phyloP scores from a whole-genome alignment of 2,888 invertebrate species.

The Ornithoptera priamus region DNA sequence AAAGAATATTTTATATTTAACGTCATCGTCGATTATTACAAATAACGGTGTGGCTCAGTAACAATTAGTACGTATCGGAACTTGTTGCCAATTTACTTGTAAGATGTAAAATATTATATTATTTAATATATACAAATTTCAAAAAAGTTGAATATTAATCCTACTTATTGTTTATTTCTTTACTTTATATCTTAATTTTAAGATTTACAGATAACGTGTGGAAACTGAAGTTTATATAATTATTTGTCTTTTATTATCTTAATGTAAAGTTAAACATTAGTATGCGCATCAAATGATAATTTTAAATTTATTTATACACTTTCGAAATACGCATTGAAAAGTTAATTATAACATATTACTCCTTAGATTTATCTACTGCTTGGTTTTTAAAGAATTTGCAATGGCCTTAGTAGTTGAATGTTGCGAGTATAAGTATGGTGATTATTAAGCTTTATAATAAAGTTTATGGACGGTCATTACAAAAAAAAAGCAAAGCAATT shows the following conservation, averaged over 20 bases:
- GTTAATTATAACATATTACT: not conserved
- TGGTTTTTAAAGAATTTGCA: not conserved
- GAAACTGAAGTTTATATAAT: not conserved
- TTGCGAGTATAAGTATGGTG: not conserved
- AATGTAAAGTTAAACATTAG: slow-evolving; percentile 5
- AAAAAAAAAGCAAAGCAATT: not conserved
- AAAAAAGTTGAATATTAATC: not conserved
- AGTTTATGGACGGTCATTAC: not conserved
- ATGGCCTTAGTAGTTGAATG: not conserved
- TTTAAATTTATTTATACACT: not conserved
- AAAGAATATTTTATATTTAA: not conserved
- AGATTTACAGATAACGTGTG: no score
- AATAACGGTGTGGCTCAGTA: not conserved
- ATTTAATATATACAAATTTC: not conserved
- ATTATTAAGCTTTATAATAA: not conserved
- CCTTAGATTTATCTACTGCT: not conserved
- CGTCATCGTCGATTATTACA: not conserved
- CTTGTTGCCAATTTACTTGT: not conserved
- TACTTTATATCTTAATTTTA: not conserved
- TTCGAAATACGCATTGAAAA: not conserved
- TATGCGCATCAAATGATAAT: not conserved
- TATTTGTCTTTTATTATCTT: slow-evolving; percentile 5
- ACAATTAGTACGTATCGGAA: not conserved
- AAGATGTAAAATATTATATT: not conserved
- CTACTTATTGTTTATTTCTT: not conserved